A percentile compares a stretch with the other conserved stretches of the same genome.
phyloP scores from a whole-genome alignment of 1,140 invertebrate genomes.

The Drosophila tani region DNA sequence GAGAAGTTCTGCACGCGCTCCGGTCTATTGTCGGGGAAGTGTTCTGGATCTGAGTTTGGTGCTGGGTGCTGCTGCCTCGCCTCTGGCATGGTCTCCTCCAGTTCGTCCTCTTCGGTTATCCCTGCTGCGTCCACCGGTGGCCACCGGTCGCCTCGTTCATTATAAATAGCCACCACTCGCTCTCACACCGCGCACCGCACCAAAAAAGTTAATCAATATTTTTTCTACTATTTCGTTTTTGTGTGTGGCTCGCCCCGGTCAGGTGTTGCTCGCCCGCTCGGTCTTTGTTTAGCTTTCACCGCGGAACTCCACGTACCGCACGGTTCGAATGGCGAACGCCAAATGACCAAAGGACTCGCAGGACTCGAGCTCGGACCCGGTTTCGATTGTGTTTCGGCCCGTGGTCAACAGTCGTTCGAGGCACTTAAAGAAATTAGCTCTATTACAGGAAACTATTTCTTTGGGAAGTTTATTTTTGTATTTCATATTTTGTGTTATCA shows the following conservation, averaged over 20 bases:
- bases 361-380: slow-evolving; percentile 37
- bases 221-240: slow-evolving; percentile 28
- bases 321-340: slow-evolving; percentile 73
- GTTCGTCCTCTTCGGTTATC: slow-evolving; percentile 19
- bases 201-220: slow-evolving; percentile 74
- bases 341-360: slow-evolving; percentile 68
- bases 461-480: background rate
- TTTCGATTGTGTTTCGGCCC: slow-evolving; percentile 43
- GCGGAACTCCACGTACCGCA: slow-evolving; percentile 70
- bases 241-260: slow-evolving; percentile 5
- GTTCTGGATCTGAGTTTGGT: slow-evolving; percentile 62
- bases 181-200: slow-evolving; percentile 22
- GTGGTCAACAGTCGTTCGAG: slow-evolving; percentile 23
- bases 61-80: slow-evolving; percentile 58
- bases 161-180: slow-evolving; percentile 54
- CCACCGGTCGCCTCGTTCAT: slow-evolving; percentile 36
- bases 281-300: slow-evolving; percentile 18
- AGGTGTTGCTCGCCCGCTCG: slow-evolving; percentile 32
- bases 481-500: background rate
- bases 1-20: slow-evolving; percentile 73
- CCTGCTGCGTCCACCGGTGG: slow-evolving; percentile 22
- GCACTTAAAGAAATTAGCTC: slow-evolving; percentile 10
- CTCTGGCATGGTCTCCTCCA: slow-evolving; percentile 67
- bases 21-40: slow-evolving; percentile 70
- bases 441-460: background rate